These are phyloP conservation scores for Parnassius mnemosyne DNA, from an alignment of 2,888 invertebrate genomes.

Conservation along the genomic window DNA sequence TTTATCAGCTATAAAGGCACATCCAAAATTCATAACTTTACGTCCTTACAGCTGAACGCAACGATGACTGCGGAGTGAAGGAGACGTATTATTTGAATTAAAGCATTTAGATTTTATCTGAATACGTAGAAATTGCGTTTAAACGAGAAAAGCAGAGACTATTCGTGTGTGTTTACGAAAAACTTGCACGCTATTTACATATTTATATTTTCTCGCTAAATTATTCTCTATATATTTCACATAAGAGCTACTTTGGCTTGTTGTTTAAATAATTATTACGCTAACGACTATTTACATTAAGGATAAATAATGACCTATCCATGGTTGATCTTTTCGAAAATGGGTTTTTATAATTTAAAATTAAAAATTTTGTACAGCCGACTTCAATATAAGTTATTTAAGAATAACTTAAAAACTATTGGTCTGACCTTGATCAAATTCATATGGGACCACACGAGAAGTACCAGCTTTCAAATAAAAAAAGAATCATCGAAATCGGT, in stretches of 20 bases:
- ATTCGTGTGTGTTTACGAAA: not conserved
- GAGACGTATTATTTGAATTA: conserved; percentile 38
- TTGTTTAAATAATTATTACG: conserved; percentile 32
- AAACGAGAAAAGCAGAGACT: conserved; percentile 17
- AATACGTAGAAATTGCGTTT: conserved; percentile 36
- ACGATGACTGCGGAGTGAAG: conserved; percentile 11
- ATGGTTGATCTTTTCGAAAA: conserved; percentile 37
- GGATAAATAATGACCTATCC: conserved; percentile 47
- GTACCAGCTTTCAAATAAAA: no score
- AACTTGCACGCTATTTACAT: not conserved
- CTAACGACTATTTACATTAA: conserved; percentile 46
- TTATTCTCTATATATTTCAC: not conserved
- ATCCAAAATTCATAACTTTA: conserved; percentile 9
- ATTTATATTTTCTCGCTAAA: not conserved
- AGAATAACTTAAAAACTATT: no score
- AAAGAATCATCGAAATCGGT: no score
- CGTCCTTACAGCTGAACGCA: not conserved
- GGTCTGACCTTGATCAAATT: no score
- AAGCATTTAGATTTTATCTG: conserved; percentile 38
- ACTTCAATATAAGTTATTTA: no score
- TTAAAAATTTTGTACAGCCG: no score
- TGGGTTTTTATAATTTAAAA: no score
- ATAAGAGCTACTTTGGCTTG: conserved; percentile 2
- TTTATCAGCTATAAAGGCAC: not conserved
- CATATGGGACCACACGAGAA: no score